These are phyloP conservation scores for Pseudomyrmex dendroicus DNA, from an alignment of 1,140 invertebrate species.

Conservation along the genomic window DNA sequence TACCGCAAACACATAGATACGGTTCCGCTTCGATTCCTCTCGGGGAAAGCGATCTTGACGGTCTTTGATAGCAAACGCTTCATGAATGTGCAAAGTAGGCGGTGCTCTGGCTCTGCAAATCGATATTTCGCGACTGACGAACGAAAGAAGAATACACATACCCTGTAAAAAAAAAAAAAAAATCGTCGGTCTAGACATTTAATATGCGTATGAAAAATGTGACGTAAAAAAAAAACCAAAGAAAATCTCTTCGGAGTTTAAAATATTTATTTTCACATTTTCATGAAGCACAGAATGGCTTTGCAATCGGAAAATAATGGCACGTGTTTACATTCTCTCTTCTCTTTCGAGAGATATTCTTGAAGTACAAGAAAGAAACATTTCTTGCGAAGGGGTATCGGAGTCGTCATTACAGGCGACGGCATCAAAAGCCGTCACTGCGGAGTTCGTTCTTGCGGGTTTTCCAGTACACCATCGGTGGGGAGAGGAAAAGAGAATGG, in stretches of 20 bases:
- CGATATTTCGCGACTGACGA: constrained; percentile 24
- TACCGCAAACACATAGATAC: constrained; percentile 82
- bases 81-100: constrained; percentile 83
- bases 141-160: not conserved
- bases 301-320: no score
- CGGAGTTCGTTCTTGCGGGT: constrained; percentile 58
- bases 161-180: constrained; percentile 16
- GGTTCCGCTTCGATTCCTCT: constrained; percentile 75
- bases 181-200: not conserved
- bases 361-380: not conserved
- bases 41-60: constrained; percentile 77
- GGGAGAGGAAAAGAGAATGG: no score
- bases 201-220: not conserved
- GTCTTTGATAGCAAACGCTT: constrained; percentile 80
- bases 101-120: constrained; percentile 50
- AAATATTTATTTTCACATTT: no score
- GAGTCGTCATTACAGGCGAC: constrained; percentile 33
- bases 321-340: no score
- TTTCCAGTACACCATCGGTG: constrained; percentile 31
- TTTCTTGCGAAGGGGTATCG: not conserved
- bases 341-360: not conserved
- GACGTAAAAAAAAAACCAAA: no score
- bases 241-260: no score
- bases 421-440: constrained; percentile 39
- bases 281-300: no score